A percentile compares a stretch with the other conserved stretches of the same genome.
These are phyloP conservation scores for Berghia stephanieae DNA, from an alignment of 1,140 invertebrate genomes.

Conservation along the genomic window DNA sequence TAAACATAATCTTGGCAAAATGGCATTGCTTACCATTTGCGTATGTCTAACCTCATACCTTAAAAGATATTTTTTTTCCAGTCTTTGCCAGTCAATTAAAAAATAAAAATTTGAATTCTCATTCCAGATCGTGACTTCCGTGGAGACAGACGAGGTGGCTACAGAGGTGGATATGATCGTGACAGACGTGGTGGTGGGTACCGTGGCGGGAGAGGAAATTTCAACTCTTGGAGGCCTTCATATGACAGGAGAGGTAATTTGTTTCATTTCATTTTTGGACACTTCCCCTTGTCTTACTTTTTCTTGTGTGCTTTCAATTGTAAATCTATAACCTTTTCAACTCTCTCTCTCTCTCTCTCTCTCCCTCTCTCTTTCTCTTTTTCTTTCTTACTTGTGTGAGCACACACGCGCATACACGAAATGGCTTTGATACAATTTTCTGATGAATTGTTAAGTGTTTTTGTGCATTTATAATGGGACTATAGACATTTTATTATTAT, in stretches of 20 bases:
- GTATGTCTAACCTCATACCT: neutral
- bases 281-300: too few relatives aligned
- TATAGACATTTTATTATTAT: too few relatives aligned
- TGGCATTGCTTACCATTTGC: neutral
- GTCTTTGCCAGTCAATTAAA: too few relatives aligned
- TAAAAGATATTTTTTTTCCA: neutral
- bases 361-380: too few relatives aligned
- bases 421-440: neutral
- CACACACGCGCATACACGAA: neutral
- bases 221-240: conserved; percentile 19
- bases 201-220: too few relatives aligned
- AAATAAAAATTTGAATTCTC: too few relatives aligned
- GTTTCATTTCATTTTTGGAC: neutral
- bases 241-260: conserved; percentile 24
- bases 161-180: neutral
- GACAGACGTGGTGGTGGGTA: conserved; percentile 24
- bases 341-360: too few relatives aligned
- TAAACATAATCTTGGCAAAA: neutral
- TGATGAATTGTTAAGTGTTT: neutral
- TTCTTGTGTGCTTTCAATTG: too few relatives aligned
- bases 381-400: neutral
- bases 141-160: conserved; percentile 26
- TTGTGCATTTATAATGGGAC: neutral
- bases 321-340: too few relatives aligned
- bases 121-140: conserved; percentile 32